Evolutionary conservation across 2,113 vertebrate genomes (phyloP).

Genomic region (Paedocypris sp.): DNA sequence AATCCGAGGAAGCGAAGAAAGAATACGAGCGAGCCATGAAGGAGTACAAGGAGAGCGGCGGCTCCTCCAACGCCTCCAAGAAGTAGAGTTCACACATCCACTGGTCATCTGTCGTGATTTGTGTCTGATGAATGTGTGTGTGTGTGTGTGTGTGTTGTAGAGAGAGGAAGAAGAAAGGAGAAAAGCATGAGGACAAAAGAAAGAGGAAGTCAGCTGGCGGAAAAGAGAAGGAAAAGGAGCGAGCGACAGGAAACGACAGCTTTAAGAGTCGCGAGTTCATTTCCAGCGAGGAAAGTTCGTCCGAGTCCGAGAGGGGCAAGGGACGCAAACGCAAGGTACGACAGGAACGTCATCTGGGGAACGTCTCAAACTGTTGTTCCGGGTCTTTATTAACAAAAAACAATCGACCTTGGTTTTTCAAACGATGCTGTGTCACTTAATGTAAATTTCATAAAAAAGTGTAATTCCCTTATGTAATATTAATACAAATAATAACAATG

Average conservation of each 20-base stretch:
- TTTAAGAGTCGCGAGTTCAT: slow-evolving; percentile 81
- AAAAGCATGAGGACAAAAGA: slow-evolving; percentile 49
- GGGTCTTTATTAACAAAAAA: too few species aligned
- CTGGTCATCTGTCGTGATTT: too few species aligned
- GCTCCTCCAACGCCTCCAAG: slow-evolving; percentile 23
- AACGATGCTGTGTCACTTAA: too few species aligned
- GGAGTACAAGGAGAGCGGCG: slow-evolving; percentile 63
- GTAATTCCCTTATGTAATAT: too few species aligned
- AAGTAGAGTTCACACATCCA: too few species aligned
- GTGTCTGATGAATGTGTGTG: too few species aligned
- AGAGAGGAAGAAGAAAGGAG: slow-evolving; percentile 61
- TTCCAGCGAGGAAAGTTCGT: slow-evolving; percentile 76
- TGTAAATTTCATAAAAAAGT: too few species aligned
- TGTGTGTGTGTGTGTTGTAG: too few species aligned
- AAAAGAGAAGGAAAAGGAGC: slow-evolving; percentile 49
- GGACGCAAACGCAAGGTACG: slow-evolving; percentile 45
- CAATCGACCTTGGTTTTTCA: too few species aligned
- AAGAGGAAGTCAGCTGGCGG: slow-evolving; percentile 52
- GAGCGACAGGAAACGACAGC: slow-evolving; percentile 55
- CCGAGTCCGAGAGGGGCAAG: slow-evolving; percentile 62
- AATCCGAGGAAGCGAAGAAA: slow-evolving; percentile 68
- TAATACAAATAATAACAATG: too few species aligned
- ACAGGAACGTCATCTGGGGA: too few species aligned
- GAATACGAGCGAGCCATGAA: slow-evolving; percentile 77
- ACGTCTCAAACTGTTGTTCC: too few species aligned